A percentile compares a stretch with the other conserved stretches of the same genome.
Conservation (phyloP, 2,113 vertebrate species). For the Hippocampus comes region DNA sequence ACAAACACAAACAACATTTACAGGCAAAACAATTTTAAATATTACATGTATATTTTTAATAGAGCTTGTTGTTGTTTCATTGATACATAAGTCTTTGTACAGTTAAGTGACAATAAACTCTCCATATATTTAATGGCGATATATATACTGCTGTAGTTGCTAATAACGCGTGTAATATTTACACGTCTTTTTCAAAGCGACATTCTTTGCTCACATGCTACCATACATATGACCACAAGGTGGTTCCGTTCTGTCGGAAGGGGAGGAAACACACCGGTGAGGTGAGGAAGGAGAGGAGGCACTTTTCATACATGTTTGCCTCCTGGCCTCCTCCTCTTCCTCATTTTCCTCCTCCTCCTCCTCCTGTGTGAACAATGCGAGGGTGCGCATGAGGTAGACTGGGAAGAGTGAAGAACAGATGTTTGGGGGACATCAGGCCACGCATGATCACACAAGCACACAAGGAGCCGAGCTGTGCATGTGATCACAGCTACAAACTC, state of each 20-base stretch:
- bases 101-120: slow-evolving; percentile 26
- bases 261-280: slow-evolving; percentile 3
- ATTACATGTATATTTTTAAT: slow-evolving; percentile 9
- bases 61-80: slow-evolving; percentile 15
- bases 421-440: slow-evolving; percentile 46
- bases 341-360: not conserved
- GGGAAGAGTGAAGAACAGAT: slow-evolving; percentile 37
- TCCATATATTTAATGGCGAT: not conserved
- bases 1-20: no score
- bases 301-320: slow-evolving; percentile 11
- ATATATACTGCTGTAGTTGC: no score
- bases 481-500: slow-evolving; percentile 18
- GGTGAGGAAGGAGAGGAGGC: slow-evolving; percentile 35
- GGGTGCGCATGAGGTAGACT: slow-evolving; percentile 34
- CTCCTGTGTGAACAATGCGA: slow-evolving; percentile 36
- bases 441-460: slow-evolving; percentile 44
- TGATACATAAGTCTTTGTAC: slow-evolving; percentile 26
- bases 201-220: slow-evolving; percentile 12
- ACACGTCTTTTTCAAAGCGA: not conserved
- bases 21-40: no score
- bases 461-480: slow-evolving; percentile 20
- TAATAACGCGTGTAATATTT: not conserved
- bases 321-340: no score
- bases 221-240: slow-evolving; percentile 29
- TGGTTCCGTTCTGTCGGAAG: slow-evolving; percentile 17